Evolutionary conservation across 2,113 vertebrate genomes (phyloP).

Genomic region (Paramisgurnus dabryanus): DNA sequence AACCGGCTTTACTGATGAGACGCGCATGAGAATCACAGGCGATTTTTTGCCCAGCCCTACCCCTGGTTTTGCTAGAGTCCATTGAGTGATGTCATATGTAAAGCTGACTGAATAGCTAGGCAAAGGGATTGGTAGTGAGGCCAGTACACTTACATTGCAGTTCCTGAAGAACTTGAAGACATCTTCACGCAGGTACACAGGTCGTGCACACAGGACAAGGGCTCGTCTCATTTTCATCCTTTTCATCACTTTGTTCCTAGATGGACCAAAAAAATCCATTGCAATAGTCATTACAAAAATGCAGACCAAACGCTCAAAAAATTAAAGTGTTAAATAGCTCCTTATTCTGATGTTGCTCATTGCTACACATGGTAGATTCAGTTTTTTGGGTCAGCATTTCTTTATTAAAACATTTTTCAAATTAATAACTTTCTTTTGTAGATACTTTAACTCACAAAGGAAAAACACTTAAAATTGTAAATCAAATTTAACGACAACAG

Average conservation of each 20-base stretch:
- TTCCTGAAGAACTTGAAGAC: conserved; percentile 47
- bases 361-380: background rate
- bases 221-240: conserved; percentile 24
- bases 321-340: conserved; percentile 15
- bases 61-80: too few species aligned
- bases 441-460: background rate
- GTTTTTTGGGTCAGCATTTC: background rate
- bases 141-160: conserved; percentile 19
- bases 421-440: background rate
- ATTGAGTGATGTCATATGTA: too few species aligned
- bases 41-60: too few species aligned
- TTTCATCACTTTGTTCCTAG: conserved; percentile 28
- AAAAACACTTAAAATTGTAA: background rate
- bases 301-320: background rate
- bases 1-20: too few species aligned
- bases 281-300: background rate
- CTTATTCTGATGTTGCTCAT: background rate
- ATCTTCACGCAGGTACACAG: conserved; percentile 40
- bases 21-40: too few species aligned
- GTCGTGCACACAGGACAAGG: conserved; percentile 38
- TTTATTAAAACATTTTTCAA: background rate
- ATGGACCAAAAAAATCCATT: conserved; percentile 13
- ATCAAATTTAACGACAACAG: background rate
- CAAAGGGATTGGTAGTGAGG: too few species aligned
- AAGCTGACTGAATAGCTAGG: too few species aligned